Evolutionary conservation across 2,888 invertebrate species (phyloP).

Genomic region (Nomada lathburiana): DNA sequence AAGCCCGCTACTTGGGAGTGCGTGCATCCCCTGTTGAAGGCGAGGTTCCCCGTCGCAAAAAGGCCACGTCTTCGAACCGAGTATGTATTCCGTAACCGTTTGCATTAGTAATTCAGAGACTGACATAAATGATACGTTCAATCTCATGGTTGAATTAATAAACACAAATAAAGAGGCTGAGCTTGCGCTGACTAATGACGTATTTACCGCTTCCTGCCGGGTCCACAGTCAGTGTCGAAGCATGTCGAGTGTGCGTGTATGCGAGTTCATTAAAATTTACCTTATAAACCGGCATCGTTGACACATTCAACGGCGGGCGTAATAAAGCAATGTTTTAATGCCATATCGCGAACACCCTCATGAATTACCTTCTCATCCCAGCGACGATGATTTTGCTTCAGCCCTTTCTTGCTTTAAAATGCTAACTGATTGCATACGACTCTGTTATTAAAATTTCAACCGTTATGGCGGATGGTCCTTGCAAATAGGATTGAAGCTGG

Average conservation of each 20-base stretch:
- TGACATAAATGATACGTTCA: slow-evolving; percentile 81
- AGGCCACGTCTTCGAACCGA: slow-evolving; percentile 62
- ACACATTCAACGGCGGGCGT: slow-evolving; percentile 79
- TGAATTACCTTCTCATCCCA: slow-evolving; percentile 34
- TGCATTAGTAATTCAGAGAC: slow-evolving; percentile 77
- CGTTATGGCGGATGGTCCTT: background rate
- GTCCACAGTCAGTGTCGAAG: slow-evolving; percentile 64
- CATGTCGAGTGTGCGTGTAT: slow-evolving; percentile 69
- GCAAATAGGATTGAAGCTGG: background rate
- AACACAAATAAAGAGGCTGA: slow-evolving; percentile 77
- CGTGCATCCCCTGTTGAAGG: slow-evolving; percentile 31
- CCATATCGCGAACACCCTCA: slow-evolving; percentile 65
- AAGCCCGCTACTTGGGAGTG: slow-evolving; percentile 26
- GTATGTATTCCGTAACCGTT: slow-evolving; percentile 71
- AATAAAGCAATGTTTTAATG: slow-evolving; percentile 81
- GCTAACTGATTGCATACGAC: slow-evolving; percentile 35
- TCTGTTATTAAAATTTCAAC: background rate
- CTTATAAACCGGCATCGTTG: slow-evolving; percentile 79
- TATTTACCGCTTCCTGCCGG: slow-evolving; percentile 79
- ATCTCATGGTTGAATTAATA: slow-evolving; percentile 81
- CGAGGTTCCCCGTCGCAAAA: slow-evolving; percentile 49
- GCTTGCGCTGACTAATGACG: slow-evolving; percentile 80
- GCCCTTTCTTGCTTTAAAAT: slow-evolving; percentile 35
- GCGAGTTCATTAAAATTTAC: slow-evolving; percentile 83
- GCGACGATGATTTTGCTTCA: slow-evolving; percentile 30